A percentile compares a stretch with the other conserved stretches of the same genome.
Evolutionary conservation across 2,113 vertebrate species (phyloP).

Genomic region (Bos indicus): DNA sequence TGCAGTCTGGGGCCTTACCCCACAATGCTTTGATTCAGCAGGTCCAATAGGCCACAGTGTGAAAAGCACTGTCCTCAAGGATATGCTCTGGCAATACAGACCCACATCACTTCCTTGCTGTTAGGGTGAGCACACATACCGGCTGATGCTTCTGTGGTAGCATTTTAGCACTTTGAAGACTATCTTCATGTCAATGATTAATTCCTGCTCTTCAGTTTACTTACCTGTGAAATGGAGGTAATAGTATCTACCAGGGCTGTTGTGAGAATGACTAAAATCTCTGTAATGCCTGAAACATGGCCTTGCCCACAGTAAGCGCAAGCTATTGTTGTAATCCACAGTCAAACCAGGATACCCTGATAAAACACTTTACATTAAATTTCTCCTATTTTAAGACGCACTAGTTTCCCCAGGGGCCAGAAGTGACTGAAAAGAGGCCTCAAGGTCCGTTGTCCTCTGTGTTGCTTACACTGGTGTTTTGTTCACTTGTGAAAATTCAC

Average conservation of each 20-base stretch:
- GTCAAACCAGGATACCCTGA: neutral
- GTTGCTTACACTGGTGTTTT: neutral
- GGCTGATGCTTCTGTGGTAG: neutral
- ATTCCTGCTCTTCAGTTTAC: slow-evolving; percentile 15
- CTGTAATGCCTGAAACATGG: neutral
- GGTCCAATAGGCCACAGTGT: neutral
- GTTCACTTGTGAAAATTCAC: neutral
- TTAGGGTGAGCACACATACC: neutral
- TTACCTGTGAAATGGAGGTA: neutral
- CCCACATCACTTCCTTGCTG: neutral
- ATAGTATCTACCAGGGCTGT: neutral
- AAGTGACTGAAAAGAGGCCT: neutral
- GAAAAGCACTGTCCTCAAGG: neutral
- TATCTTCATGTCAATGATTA: neutral
- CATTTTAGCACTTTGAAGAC: neutral
- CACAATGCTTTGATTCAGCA: neutral
- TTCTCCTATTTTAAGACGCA: neutral
- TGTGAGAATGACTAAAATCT: neutral
- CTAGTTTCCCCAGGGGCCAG: neutral
- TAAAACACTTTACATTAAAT: neutral
- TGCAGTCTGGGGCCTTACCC: neutral
- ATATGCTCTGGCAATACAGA: neutral
- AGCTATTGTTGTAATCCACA: neutral
- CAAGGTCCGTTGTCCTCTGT: neutral
- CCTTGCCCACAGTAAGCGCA: neutral